phyloP scores from a whole-genome alignment of 2,888 invertebrate genomes.

The Steinernema scapterisci region DNA sequence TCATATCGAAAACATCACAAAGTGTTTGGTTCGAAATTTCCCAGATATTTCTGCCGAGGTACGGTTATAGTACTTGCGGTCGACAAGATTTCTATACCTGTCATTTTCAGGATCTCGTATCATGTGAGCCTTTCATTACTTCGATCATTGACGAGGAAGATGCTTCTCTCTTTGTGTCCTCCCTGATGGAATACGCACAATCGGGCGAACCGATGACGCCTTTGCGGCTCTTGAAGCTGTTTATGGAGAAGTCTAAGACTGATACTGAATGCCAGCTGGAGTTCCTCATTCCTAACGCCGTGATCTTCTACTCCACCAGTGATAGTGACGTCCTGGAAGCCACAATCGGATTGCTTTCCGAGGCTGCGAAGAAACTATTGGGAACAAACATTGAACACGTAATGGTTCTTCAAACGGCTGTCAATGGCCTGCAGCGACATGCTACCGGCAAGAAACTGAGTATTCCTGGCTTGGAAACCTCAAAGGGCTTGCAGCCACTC shows the following conservation, averaged over 20 bases:
- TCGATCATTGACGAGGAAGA: slow-evolving; percentile 84
- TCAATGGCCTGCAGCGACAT: slow-evolving; percentile 31
- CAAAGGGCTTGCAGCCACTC: slow-evolving; percentile 85
- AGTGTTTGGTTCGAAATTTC: slow-evolving; percentile 76
- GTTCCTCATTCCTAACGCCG: slow-evolving; percentile 48
- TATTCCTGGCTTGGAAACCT: slow-evolving; percentile 35
- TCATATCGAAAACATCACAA: slow-evolving; percentile 89
- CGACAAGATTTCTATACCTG: not conserved
- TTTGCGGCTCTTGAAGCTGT: slow-evolving; percentile 77
- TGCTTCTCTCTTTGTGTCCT: slow-evolving; percentile 84
- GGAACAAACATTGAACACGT: slow-evolving; percentile 37
- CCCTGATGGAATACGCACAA: slow-evolving; percentile 79
- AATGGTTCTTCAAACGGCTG: slow-evolving; percentile 38
- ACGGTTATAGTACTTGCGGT: not conserved
- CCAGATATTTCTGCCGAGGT: slow-evolving; percentile 36
- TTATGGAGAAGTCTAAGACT: slow-evolving; percentile 81
- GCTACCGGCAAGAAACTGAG: slow-evolving; percentile 12
- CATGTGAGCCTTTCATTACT: slow-evolving; percentile 76
- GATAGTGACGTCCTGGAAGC: slow-evolving; percentile 82
- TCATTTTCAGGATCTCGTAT: slow-evolving; percentile 75
- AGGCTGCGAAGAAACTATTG: slow-evolving; percentile 77
- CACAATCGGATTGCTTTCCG: slow-evolving; percentile 88
- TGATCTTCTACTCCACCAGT: slow-evolving; percentile 76
- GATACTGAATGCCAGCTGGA: slow-evolving; percentile 46
- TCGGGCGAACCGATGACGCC: slow-evolving; percentile 70